Base-by-base conservation (phyloP, 2,888 invertebrate species). In the Lasioglossum malachurum region DNA sequence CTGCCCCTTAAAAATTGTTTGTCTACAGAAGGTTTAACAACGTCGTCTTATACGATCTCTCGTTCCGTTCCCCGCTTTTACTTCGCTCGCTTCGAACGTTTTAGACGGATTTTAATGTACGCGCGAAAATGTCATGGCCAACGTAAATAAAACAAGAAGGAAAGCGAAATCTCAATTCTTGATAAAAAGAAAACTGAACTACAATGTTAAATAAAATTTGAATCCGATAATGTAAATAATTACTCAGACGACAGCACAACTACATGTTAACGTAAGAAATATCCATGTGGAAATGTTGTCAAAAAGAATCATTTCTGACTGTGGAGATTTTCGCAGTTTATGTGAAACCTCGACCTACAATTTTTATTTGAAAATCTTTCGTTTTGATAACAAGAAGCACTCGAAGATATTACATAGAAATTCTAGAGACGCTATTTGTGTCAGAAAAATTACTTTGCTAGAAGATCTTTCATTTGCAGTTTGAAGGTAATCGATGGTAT, bases 1-100 rank as follows among this genome's bases (percentile, higher is more conserved):
- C 93, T 92, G 91, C 92, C 92, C 89, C 85, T 79, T 93, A 94
- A 94, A 94, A 94, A 94, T 93, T 93, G 93, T 94, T 94, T 93
- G 93, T 93, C 92, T 92, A 92, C 91, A 89, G 80, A 77, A 80
- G 87, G 75, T 88, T 87, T 91, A 87, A 81, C 84, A 82, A 87
- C 82, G 73, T 49, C 64, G 82, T 75, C 77, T 82, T 90, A 90
- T 90, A 91, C 88, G 88, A 87, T 88, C 86, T 82, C 80, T 83
- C 84, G 76, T 83, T 83, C 76, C 82, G 83, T 60, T 57, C 71
- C 67, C 53, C 10, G 67, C 71, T 84, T 87, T 89, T 82, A 88
- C 82, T 85, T 80, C 82, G 80, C 82, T 67, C 81, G 80, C 88
- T 88, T 79, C 71, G 81, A 77, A 83, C 75, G 77, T 77, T 90